Percentiles rank a stretch among this genome's conserved stretches.
These are phyloP conservation scores for Collichthys lucidus DNA, from an alignment of 2,113 vertebrate genomes.

Conservation along the genomic window DNA sequence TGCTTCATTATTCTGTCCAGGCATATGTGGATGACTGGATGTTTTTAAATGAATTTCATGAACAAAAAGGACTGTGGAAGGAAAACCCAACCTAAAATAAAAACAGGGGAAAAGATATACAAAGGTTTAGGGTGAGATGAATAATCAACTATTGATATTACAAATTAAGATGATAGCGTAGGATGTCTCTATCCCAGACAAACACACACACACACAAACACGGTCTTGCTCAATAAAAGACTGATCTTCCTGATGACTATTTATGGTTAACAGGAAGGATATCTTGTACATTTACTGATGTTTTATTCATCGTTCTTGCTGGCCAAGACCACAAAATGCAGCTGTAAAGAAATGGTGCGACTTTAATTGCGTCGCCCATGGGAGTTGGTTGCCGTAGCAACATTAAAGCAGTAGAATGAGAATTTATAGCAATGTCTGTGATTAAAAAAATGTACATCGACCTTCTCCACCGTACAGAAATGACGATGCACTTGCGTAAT, in stretches of 20 bases:
- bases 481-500: neutral
- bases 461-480: neutral
- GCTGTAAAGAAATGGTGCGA: slow-evolving; percentile 77
- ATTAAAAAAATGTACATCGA: slow-evolving; percentile 51
- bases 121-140: slow-evolving; percentile 11
- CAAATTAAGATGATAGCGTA: slow-evolving; percentile 13
- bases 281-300: slow-evolving; percentile 73
- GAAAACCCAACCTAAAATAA: slow-evolving; percentile 18
- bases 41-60: slow-evolving; percentile 40
- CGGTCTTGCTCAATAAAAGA: neutral
- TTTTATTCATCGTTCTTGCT: slow-evolving; percentile 79
- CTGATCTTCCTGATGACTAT: slow-evolving; percentile 38
- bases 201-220: slow-evolving; percentile 18
- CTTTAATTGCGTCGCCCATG: slow-evolving; percentile 81
- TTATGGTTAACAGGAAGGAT: slow-evolving; percentile 58
- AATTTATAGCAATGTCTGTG: slow-evolving; percentile 65
- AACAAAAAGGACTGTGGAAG: neutral
- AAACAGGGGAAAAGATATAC: neutral
- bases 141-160: slow-evolving; percentile 21
- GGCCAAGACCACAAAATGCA: slow-evolving; percentile 75
- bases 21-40: slow-evolving; percentile 14
- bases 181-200: slow-evolving; percentile 32
- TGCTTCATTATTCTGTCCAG: slow-evolving; percentile 22
- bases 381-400: slow-evolving; percentile 78
- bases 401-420: slow-evolving; percentile 69